These are phyloP conservation scores for Enteromius radiatus DNA, from an alignment of 2,797 vertebrate genomes.

Conservation along the genomic window DNA sequence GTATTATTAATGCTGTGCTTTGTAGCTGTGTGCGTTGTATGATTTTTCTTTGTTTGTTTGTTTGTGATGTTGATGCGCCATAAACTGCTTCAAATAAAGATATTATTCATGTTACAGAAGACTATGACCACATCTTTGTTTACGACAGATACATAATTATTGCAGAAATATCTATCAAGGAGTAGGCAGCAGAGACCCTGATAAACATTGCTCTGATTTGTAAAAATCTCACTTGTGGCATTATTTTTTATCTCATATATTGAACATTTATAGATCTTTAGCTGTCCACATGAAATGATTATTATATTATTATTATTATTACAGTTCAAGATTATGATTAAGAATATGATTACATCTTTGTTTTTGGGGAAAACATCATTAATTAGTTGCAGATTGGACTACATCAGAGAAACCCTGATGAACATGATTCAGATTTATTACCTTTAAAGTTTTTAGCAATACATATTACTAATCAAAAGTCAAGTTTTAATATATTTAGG, in stretches of 20 bases:
- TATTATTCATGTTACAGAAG: neutral
- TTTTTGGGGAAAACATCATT: neutral
- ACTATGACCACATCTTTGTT: neutral
- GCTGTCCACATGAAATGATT: neutral
- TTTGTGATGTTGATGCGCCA: neutral
- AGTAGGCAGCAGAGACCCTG: neutral
- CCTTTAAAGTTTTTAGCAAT: no score
- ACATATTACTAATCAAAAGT: no score
- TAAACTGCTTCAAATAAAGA: neutral
- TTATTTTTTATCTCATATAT: no score
- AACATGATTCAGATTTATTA: no score
- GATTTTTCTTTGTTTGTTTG: no score
- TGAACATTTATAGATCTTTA: no score
- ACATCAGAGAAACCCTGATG: neutral
- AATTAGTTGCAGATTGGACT: neutral
- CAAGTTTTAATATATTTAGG: no score
- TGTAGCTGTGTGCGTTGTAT: neutral
- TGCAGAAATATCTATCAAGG: neutral
- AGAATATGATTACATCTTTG: neutral
- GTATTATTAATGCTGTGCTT: no score
- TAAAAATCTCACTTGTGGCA: neutral
- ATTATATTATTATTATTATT: no score
- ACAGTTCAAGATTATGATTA: neutral
- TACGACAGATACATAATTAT: neutral
- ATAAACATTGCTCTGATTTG: neutral